Evolutionary conservation across 2,888 invertebrate species (phyloP), one percentile per base, ranked within the genome.

Genomic region (Lucinisca nassula): DNA sequence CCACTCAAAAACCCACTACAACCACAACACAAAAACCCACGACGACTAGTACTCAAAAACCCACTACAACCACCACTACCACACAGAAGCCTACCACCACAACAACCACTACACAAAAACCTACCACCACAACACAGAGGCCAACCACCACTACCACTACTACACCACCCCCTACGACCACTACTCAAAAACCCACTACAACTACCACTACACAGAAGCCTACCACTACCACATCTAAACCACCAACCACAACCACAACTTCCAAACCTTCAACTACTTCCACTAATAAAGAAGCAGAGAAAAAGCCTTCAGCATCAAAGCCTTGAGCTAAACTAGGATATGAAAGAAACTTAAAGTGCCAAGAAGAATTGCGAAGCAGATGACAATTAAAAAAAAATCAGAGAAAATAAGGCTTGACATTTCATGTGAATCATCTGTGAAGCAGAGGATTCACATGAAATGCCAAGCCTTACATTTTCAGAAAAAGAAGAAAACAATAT

Each of bases 191-290:
- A 51, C 79, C 17, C 30, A 82, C 82, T n/a, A 82, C 82, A 27
- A 86, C 82, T 10, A 79, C 79, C n/a, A 85, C 81, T 72, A 12
- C 72, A 21, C 12, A 76, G n/a, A 75, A 38, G 70, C 75, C 83
- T 27, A 79, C 79, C 17, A 79, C 85, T 6, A 85, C 78, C 24
- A 79, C 45, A 45, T 12, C 45, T 45, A 8, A 8, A 45, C 8
- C 8, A 32, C 67, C 81, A 55, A 35, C 74, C 2, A 51, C 81
- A 21, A 37, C 81, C 21, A 78, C 82, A 72, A 84, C 79, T 27
- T 61, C 79, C 58, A 81, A 38, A 72, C 73, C 0, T 45, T 73
- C 12, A 37, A 84, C 80, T 32, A 82, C 85, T n/a, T 82, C 82
- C n/a, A n/a, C n/a, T n/a, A n/a, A n/a, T n/a, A n/a, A n/a, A n/a